A percentile compares a stretch with the other conserved stretches of the same genome.
Evolutionary conservation across 1,140 invertebrate species (phyloP).

Genomic region (Matsumurasca onukii): DNA sequence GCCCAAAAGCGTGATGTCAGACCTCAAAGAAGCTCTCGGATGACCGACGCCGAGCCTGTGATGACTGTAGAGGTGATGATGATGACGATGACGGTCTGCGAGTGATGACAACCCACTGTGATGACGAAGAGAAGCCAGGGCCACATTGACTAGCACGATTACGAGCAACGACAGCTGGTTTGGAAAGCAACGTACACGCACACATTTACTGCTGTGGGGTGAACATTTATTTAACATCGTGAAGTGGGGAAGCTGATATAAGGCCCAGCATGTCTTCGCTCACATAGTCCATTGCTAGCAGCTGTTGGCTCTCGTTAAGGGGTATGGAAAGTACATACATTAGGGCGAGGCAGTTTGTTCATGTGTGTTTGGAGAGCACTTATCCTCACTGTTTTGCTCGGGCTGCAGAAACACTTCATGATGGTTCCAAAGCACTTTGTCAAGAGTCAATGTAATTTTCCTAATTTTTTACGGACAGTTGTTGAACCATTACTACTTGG

Average conservation of each 20-base stretch:
- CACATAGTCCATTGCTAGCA: neutral
- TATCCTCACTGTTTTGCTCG: neutral
- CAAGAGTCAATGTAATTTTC: neutral
- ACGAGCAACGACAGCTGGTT: neutral
- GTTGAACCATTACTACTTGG: no score
- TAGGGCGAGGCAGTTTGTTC: neutral
- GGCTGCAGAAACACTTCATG: neutral
- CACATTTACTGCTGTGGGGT: neutral
- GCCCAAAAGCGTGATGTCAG: neutral
- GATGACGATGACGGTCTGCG: neutral
- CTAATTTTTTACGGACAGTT: neutral
- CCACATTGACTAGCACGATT: neutral
- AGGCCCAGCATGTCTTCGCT: neutral
- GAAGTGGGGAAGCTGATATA: neutral
- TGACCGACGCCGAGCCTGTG: neutral
- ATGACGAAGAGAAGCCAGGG: neutral
- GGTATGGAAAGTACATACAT: neutral
- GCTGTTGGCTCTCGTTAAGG: neutral
- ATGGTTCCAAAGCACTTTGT: neutral
- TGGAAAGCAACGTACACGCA: neutral
- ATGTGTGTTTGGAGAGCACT: neutral
- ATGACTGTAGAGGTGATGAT: neutral
- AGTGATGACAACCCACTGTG: no score
- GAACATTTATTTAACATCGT: conserved; percentile 13
- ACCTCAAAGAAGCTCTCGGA: neutral